Evolutionary conservation across 2,113 vertebrate species (phyloP).

Genomic region (Myiozetetes cayanensis): DNA sequence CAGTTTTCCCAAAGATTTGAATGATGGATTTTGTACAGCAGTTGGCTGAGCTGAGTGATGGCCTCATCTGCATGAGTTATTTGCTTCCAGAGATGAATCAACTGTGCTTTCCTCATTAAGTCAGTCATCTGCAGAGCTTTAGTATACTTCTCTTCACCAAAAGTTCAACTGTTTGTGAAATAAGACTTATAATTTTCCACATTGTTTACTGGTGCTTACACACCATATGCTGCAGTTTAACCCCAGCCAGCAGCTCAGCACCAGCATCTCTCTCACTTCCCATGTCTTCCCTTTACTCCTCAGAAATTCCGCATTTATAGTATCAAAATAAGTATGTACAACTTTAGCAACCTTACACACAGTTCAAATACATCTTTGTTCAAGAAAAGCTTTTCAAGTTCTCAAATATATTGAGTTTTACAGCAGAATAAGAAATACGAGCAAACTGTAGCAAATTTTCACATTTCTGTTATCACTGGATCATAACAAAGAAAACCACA

Average conservation of each 20-base stretch:
- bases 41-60: not conserved
- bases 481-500: conserved; percentile 23
- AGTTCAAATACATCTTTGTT: not conserved
- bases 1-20: not conserved
- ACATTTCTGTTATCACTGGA: not conserved
- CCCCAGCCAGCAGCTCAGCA: not conserved
- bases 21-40: not conserved
- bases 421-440: not conserved
- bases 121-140: not conserved
- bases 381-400: not conserved
- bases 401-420: not conserved
- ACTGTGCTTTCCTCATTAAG: not conserved
- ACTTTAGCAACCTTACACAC: not conserved
- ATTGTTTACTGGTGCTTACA: not conserved
- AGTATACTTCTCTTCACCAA: not conserved
- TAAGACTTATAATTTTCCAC: not conserved
- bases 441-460: not conserved
- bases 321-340: not conserved
- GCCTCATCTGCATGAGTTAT: not conserved
- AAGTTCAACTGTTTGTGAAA: not conserved
- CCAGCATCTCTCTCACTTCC: not conserved
- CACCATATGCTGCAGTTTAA: not conserved
- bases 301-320: not conserved
- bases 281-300: not conserved
- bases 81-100: not conserved